These are phyloP conservation scores for Strigops habroptila DNA, from an alignment of 2,113 vertebrate species.

Conservation along the genomic window DNA sequence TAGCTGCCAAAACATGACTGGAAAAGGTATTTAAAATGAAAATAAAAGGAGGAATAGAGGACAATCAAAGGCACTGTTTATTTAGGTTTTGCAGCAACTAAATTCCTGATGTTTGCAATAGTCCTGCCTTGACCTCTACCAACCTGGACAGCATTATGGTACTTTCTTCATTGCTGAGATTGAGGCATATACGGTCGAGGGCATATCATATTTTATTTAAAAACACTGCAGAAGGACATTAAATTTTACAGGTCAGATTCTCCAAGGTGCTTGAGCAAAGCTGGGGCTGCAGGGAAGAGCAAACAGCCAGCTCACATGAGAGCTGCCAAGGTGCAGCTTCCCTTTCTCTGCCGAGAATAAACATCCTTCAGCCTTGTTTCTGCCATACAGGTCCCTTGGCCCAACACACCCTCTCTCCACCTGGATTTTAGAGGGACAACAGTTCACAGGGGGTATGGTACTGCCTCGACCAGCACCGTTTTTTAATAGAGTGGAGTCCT, in stretches of 20 bases:
- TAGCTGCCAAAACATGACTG: neutral
- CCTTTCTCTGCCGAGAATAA: neutral
- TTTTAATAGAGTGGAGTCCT: neutral
- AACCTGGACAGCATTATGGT: neutral
- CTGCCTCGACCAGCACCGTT: neutral
- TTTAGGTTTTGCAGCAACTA: neutral
- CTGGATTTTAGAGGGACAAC: neutral
- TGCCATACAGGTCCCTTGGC: neutral
- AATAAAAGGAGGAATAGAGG: neutral
- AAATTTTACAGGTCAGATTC: neutral
- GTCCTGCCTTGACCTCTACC: neutral
- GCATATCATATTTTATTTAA: slow-evolving; percentile 26
- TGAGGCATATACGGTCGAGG: neutral
- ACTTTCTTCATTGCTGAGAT: neutral
- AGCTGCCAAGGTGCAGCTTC: neutral
- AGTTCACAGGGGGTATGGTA: neutral
- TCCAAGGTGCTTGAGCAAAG: neutral
- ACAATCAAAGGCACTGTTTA: neutral
- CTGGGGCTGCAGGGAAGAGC: neutral
- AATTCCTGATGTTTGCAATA: neutral
- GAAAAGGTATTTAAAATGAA: neutral
- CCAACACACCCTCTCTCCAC: neutral
- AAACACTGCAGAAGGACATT: neutral
- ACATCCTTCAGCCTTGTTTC: neutral
- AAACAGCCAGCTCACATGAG: neutral